Percentiles rank a stretch among this genome's conserved stretches.
Conservation (phyloP, 2,797 vertebrate species). For the Nyctalus aviator region DNA sequence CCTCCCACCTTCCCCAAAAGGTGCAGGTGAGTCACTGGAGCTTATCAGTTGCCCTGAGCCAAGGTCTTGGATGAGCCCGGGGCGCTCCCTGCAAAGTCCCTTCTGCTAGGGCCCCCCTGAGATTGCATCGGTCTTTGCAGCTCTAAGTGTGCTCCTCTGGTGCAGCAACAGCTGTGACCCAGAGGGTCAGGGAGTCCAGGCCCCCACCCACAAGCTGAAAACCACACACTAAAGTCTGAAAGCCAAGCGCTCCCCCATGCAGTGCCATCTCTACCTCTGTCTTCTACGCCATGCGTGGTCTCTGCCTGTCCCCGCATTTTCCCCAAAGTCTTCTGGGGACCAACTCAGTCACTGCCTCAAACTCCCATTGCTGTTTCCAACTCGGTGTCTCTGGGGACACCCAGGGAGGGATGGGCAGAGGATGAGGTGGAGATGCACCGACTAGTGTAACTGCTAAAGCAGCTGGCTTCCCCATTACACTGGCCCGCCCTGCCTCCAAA, state of each 20-base stretch:
- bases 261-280: too few species aligned
- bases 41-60: neutral
- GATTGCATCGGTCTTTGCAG: accelerated
- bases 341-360: neutral
- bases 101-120: accelerated
- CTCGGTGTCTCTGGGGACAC: neutral
- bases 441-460: neutral
- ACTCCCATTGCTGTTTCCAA: neutral
- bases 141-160: neutral
- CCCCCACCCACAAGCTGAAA: neutral
- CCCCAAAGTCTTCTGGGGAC: neutral
- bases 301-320: neutral
- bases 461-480: neutral
- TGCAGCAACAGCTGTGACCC: accelerated
- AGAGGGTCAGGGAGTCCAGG: neutral
- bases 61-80: accelerated
- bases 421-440: accelerated
- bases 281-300: accelerated
- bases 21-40: neutral
- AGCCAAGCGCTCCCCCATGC: accelerated
- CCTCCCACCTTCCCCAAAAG: neutral
- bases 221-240: neutral
- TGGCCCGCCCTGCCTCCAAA: neutral
- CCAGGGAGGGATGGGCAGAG: neutral
- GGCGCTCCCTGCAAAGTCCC: accelerated